Percentiles rank a stretch among this genome's conserved stretches.
These are phyloP conservation scores for Aphidoletes aphidimyza DNA, from an alignment of 2,888 invertebrate genomes.

Conservation along the genomic window DNA sequence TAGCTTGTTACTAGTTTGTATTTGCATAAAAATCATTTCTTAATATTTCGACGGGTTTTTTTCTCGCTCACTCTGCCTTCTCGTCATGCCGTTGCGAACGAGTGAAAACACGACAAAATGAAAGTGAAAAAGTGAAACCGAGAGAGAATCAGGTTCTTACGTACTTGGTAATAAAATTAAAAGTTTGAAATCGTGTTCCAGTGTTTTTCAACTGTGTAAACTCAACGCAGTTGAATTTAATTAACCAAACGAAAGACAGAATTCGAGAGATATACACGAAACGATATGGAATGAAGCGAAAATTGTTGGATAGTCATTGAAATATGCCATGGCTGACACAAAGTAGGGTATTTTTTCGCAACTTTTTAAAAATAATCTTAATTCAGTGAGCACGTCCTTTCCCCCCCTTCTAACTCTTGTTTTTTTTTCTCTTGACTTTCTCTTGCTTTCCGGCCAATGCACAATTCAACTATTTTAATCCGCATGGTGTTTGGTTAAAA, in stretches of 20 bases:
- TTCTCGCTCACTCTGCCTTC: background rate
- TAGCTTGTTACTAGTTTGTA: conserved; percentile 38
- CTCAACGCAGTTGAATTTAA: conserved; percentile 36
- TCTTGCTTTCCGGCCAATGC: background rate
- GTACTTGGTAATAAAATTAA: background rate
- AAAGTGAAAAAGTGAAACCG: too few species aligned
- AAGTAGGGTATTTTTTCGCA: background rate
- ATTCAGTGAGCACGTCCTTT: conserved; percentile 31
- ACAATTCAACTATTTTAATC: conserved; percentile 21
- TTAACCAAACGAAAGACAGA: background rate
- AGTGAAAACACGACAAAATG: too few species aligned
- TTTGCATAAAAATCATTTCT: conserved; percentile 45
- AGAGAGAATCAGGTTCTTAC: background rate
- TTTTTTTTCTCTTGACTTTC: background rate
- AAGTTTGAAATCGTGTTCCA: conserved; percentile 23
- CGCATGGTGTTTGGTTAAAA: conserved; percentile 3
- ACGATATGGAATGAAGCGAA: background rate
- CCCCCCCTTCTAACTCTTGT: background rate
- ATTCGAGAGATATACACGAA: background rate
- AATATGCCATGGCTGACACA: conserved; percentile 3
- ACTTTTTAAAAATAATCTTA: conserved; percentile 8
- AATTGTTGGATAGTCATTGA: conserved; percentile 17
- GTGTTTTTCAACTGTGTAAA: conserved; percentile 29
- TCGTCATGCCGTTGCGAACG: too few species aligned
- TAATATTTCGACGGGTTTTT: conserved; percentile 7